Percentiles rank a stretch among this genome's conserved stretches.
phyloP scores from a whole-genome alignment of 2,888 invertebrate genomes.

The Clunio marinus region DNA sequence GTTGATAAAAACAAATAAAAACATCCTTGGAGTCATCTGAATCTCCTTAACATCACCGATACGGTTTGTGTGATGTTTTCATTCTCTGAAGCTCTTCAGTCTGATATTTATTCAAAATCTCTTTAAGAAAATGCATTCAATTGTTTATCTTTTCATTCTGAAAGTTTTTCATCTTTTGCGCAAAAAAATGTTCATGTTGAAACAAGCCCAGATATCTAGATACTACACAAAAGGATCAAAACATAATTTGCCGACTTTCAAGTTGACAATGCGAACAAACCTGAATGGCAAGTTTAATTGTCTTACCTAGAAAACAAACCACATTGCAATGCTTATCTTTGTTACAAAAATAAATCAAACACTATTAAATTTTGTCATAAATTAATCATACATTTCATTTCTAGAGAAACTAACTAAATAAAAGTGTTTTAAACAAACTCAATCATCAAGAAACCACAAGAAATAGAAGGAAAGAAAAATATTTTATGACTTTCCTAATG shows the following conservation, averaged over 20 bases:
- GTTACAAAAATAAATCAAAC: too few relatives aligned
- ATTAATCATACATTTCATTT: too few relatives aligned
- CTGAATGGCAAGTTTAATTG: too few relatives aligned
- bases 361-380: too few relatives aligned
- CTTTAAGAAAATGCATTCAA: not conserved
- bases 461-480: too few relatives aligned
- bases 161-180: slow-evolving; percentile 18
- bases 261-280: too few relatives aligned
- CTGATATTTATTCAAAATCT: not conserved
- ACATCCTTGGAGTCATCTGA: not conserved
- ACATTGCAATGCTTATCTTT: too few relatives aligned
- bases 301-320: too few relatives aligned
- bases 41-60: not conserved
- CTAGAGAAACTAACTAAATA: too few relatives aligned
- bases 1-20: not conserved
- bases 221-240: slow-evolving; percentile 7
- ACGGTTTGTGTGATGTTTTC: slow-evolving; percentile 11
- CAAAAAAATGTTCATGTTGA: too few relatives aligned
- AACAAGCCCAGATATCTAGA: too few relatives aligned
- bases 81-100: not conserved
- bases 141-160: not conserved
- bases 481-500: slow-evolving; percentile 13
- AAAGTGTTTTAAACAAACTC: too few relatives aligned
- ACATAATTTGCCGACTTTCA: not conserved
- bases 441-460: slow-evolving; percentile 8